A percentile compares a stretch with the other conserved stretches of the same genome.
Evolutionary conservation across 2,113 vertebrate species (phyloP).

Genomic region (Brachirus orientalis): DNA sequence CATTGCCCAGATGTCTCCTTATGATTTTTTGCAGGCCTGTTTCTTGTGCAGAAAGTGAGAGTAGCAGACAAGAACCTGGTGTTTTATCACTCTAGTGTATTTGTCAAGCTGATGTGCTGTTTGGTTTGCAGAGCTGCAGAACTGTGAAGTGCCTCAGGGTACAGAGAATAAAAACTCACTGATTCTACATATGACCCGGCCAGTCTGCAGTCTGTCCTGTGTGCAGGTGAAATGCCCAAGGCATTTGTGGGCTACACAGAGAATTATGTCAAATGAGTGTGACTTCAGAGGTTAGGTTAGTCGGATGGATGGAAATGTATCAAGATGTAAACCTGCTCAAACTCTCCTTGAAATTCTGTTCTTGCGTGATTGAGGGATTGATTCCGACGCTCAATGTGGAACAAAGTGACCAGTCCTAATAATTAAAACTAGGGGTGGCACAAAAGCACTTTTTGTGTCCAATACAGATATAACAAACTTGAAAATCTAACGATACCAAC

Average conservation of each 20-base stretch:
- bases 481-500: no score
- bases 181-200: not conserved
- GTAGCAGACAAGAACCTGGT: constrained; percentile 23
- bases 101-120: constrained; percentile 51
- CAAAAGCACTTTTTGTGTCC: no score
- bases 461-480: no score
- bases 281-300: constrained; percentile 45
- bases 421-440: no score
- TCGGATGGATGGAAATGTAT: constrained; percentile 59
- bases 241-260: constrained; percentile 31
- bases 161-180: constrained; percentile 36
- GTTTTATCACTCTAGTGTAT: constrained; percentile 45
- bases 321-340: constrained; percentile 46
- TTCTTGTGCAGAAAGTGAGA: constrained; percentile 16
- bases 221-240: constrained; percentile 62
- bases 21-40: no score
- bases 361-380: constrained; percentile 50
- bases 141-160: constrained; percentile 55
- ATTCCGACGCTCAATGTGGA: constrained; percentile 53
- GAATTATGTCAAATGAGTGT: constrained; percentile 62
- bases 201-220: constrained; percentile 6
- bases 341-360: constrained; percentile 34
- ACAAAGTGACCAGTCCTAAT: constrained; percentile 34
- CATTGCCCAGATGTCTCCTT: constrained; percentile 12
- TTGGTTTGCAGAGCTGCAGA: constrained; percentile 57